phyloP scores from a whole-genome alignment of 2,888 invertebrate species.

The Drosophila acutilabella region DNA sequence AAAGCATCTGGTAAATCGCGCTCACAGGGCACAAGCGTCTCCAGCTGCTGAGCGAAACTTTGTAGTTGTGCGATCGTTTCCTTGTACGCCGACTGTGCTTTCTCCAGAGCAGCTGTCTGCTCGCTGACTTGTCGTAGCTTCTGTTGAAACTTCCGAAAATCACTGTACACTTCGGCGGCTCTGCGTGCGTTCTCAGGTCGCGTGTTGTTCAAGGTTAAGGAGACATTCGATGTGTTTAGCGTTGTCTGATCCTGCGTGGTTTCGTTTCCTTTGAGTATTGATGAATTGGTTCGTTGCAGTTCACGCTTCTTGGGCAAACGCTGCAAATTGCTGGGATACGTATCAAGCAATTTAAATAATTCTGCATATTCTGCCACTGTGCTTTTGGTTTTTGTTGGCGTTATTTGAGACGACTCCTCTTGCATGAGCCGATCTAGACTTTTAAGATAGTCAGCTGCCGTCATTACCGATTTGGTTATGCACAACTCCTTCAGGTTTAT shows the following conservation, averaged over 20 bases:
- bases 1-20: slow-evolving; percentile 62
- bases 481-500: slow-evolving; percentile 64
- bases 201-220: slow-evolving; percentile 30
- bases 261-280: slow-evolving; percentile 52
- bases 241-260: slow-evolving; percentile 29
- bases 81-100: slow-evolving; percentile 57
- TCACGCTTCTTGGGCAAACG: slow-evolving; percentile 70
- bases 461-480: slow-evolving; percentile 69
- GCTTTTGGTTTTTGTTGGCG: slow-evolving; percentile 51
- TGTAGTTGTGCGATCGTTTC: slow-evolving; percentile 66
- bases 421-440: slow-evolving; percentile 64
- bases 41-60: slow-evolving; percentile 76
- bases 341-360: slow-evolving; percentile 77
- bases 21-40: slow-evolving; percentile 69
- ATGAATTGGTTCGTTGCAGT: slow-evolving; percentile 66
- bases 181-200: slow-evolving; percentile 57
- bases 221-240: slow-evolving; percentile 23
- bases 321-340: slow-evolving; percentile 78
- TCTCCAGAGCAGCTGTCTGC: slow-evolving; percentile 47
- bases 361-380: slow-evolving; percentile 70
- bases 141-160: slow-evolving; percentile 74
- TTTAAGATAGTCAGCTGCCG: slow-evolving; percentile 64
- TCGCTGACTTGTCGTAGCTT: slow-evolving; percentile 61
- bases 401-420: slow-evolving; percentile 45
- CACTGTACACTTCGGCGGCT: slow-evolving; percentile 64